Conservation (phyloP, 2,888 invertebrate species). For the Keiferia lycopersicella region DNA sequence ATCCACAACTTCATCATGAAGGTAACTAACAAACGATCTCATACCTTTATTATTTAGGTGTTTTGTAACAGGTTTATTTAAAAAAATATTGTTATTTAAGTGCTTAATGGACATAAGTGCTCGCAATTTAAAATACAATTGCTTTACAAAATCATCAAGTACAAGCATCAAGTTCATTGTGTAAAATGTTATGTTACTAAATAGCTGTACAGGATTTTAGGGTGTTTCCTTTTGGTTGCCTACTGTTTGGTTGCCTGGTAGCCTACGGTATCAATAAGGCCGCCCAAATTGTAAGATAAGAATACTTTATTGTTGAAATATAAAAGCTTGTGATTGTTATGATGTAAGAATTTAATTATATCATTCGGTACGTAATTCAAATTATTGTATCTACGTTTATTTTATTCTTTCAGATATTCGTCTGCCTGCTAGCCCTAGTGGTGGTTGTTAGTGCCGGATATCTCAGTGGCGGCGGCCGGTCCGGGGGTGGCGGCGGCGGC, state of each 20-base stretch:
- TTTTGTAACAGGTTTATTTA: background rate
- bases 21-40: constrained; percentile 50
- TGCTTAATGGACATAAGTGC: background rate
- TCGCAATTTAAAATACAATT: too few species aligned
- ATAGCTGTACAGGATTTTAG: too few species aligned
- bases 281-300: too few species aligned
- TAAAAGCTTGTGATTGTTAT: too few species aligned
- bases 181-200: background rate
- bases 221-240: too few species aligned
- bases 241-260: too few species aligned
- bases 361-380: too few species aligned
- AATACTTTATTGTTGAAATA: too few species aligned
- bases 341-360: too few species aligned
- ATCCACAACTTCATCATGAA: constrained; percentile 74
- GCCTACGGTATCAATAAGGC: too few species aligned
- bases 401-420: constrained; percentile 61
- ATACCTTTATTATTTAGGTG: background rate
- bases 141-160: too few species aligned
- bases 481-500: constrained; percentile 45
- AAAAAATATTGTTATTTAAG: background rate
- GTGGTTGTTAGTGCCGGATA: constrained; percentile 66
- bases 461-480: constrained; percentile 47
- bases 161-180: background rate
- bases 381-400: background rate
- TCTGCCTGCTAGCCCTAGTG: constrained; percentile 68